phyloP scores from a whole-genome alignment of 1,140 invertebrate genomes.

The Atta colombica region DNA sequence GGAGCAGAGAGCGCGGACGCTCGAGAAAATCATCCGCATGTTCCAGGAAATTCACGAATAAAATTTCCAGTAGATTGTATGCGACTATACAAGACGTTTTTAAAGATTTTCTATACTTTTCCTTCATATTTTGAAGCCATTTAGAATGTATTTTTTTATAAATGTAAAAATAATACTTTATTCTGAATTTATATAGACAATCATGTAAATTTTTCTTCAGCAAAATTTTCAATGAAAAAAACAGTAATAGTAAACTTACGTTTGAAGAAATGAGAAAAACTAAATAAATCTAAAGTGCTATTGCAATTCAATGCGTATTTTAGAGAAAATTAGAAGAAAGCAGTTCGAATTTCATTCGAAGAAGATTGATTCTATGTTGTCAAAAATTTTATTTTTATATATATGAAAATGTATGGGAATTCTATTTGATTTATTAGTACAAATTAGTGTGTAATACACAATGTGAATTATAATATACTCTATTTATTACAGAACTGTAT shows the following conservation, averaged over 20 bases:
- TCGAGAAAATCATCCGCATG: slow-evolving; percentile 54
- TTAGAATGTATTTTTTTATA: slow-evolving; percentile 16
- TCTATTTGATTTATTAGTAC: too few species aligned
- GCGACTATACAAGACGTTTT: slow-evolving; percentile 11
- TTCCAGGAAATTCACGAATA: slow-evolving; percentile 49
- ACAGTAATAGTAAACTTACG: not conserved
- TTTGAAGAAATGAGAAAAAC: not conserved
- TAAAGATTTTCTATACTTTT: slow-evolving; percentile 13
- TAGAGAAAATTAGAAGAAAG: not conserved
- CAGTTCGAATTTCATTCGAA: too few species aligned
- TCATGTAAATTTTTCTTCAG: not conserved
- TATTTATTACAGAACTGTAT: too few species aligned
- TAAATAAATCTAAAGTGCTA: slow-evolving; percentile 1
- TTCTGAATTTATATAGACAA: not conserved
- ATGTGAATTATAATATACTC: too few species aligned
- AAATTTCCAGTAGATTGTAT: slow-evolving; percentile 43
- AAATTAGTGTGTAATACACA: too few species aligned
- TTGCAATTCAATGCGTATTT: not conserved
- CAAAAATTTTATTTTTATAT: too few species aligned
- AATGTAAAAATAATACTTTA: slow-evolving; percentile 38
- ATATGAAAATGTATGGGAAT: too few species aligned
- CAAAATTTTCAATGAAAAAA: not conserved
- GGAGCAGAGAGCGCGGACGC: not conserved
- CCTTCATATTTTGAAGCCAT: not conserved
- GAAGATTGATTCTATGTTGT: too few species aligned